A percentile compares a stretch with the other conserved stretches of the same genome.
Conservation (phyloP, 2,797 vertebrate species). For the Nasua narica region DNA sequence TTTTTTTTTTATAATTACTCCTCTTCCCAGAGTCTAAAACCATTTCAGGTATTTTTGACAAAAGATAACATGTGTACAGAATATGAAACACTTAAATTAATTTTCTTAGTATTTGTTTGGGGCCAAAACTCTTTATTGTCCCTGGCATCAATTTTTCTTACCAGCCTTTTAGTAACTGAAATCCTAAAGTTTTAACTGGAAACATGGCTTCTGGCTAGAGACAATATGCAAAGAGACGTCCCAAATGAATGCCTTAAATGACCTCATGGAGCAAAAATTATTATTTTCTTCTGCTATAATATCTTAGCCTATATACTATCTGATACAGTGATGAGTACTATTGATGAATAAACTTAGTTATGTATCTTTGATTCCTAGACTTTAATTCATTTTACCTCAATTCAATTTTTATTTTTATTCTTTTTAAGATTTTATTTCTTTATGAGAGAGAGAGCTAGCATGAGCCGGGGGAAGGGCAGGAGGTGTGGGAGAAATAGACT, state of each 20-base stretch:
- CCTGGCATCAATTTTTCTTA: not conserved
- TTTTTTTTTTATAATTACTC: not conserved
- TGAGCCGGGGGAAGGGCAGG: not conserved
- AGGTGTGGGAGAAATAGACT: not conserved
- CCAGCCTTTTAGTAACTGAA: not conserved
- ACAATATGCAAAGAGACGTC: not conserved
- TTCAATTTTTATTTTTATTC: not conserved
- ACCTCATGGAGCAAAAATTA: not conserved
- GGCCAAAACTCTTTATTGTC: not conserved
- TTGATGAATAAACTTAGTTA: not conserved
- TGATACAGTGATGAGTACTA: too few relatives aligned
- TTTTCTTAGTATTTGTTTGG: not conserved
- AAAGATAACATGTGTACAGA: not conserved
- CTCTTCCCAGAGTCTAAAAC: not conserved
- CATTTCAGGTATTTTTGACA: not conserved
- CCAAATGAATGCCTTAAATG: not conserved
- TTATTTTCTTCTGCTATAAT: not conserved
- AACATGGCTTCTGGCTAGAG: not conserved
- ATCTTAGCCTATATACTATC: not conserved
- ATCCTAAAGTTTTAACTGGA: not conserved
- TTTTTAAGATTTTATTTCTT: not conserved
- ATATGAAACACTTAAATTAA: not conserved
- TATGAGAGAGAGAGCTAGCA: not conserved
- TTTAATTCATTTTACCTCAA: not conserved
- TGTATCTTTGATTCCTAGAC: not conserved